Base-by-base conservation (phyloP, 2,797 vertebrate genomes). In the Fringilla coelebs region DNA sequence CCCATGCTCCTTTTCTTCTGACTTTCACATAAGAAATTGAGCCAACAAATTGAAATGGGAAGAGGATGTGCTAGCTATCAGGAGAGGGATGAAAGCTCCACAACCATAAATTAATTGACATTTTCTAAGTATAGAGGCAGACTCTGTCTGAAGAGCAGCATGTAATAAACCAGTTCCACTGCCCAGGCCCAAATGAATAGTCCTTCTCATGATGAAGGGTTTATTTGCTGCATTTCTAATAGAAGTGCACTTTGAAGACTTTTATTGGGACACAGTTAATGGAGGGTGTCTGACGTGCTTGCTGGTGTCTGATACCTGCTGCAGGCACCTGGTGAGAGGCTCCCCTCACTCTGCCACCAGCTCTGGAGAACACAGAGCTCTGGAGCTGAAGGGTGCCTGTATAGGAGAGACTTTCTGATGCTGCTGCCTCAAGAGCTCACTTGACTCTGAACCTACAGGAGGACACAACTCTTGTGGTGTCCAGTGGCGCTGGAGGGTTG, bases 61-160 rank as follows among this genome's bases (percentile, higher is more conserved):
- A 93, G 78, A 95, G n/a, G 77, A 85, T 8, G 3, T 76, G 71
- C 57, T 66, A 86, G 74, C 67, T 82, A 66, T 67, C 85, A 85
- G 48, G 80, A 93, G 74, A 87, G 40, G 45, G 45, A 92, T 88
- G 90, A 96, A 94, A 93, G 46, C 58, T 92, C 43, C 21, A 22
- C 31, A 74, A 57, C 75, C 72, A 66, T 94, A 93, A 88, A 91
- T 92, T 91, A 96, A 94, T 91, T 88, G 82, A 82, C 89, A 90
- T 96, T 95, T 94, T 93, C 74, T 91, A 90, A 88, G 63, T 79
- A 52, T 7, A 86, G 83, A 92, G 67, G 71, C 89, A 91, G 83
- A 55, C 67, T 89, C 58, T 0, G 0, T 46, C 88, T 72, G 88
- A 97, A 88, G 58, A 94, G 32, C 75, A 92, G 63, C 55, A 62